Evolutionary conservation across 2,113 vertebrate genomes (phyloP).

Genomic region (Melanocharis versteri): DNA sequence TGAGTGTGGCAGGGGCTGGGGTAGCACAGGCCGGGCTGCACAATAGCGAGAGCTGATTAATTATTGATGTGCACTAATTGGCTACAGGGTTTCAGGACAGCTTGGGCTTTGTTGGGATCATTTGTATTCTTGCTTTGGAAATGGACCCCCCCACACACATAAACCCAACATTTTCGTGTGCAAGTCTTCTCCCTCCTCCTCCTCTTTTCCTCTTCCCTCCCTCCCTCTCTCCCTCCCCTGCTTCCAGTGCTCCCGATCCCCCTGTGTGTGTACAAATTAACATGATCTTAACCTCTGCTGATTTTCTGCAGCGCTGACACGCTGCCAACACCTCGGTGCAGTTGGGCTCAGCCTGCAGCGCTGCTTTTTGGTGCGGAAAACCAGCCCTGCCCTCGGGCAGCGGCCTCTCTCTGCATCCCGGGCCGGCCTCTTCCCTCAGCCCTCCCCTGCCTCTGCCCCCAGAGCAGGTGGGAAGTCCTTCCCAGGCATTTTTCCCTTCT

Average conservation of each 20-base stretch:
- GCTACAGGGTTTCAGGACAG: constrained; percentile 93
- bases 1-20: constrained; percentile 78
- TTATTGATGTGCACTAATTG: constrained; percentile 98
- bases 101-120: constrained; percentile 89
- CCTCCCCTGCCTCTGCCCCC: background rate
- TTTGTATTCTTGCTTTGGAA: constrained; percentile 85
- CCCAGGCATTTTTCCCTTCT: background rate
- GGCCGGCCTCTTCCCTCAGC: background rate
- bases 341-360: background rate
- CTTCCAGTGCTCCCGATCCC: constrained; percentile 48
- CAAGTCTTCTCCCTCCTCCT: constrained; percentile 61
- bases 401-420: background rate
- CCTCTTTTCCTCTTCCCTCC: background rate
- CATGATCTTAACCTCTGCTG: constrained; percentile 67
- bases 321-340: constrained; percentile 22
- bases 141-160: constrained; percentile 44
- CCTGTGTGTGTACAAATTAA: constrained; percentile 84
- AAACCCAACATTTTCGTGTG: constrained; percentile 78
- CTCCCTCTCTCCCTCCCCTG: background rate
- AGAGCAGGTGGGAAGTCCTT: background rate
- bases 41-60: constrained; percentile 89
- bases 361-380: constrained; percentile 26
- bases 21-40: constrained; percentile 70
- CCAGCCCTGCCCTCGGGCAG: background rate
- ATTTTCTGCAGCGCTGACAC: constrained; percentile 10